Base-by-base conservation (phyloP, 2,888 invertebrate species). In the Trypoxylon attenuatum region DNA sequence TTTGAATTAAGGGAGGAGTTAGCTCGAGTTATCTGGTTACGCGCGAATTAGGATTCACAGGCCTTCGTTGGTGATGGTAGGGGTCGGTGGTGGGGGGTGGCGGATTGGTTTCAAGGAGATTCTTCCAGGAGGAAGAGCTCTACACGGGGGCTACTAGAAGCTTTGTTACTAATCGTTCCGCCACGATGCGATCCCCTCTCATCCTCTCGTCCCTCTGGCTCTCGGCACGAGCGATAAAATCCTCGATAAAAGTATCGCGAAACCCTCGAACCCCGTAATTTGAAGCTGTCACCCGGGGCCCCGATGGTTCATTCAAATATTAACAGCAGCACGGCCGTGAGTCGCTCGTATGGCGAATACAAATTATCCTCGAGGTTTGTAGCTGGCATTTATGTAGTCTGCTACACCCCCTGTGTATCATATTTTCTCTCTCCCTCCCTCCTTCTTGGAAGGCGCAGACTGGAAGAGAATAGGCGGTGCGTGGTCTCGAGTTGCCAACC, bases 401-500 rank as follows among this genome's bases (percentile, higher is more conserved):
- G 33, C n/a, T 33, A 13, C 13, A 33, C 33, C 21, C 41, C 2
- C 25, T 22, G 39, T 33, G 18, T 41, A 18, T 21, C 27, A n/a
- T 25, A 25, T 25, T 16, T 4, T 6, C n/a, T 27, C 46, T 22
- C 13, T 25, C 27, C 13, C 33, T 33, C 10, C 13, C n/a, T 13
- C 10, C 19, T n/a, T 13, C 42, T 22, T 10, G 23, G 19, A 16
- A 18, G n/a, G n/a, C n/a, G n/a, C n/a, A n/a, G 29, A 13, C 58
- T 59, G 64, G 61, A 62, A 58, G 81, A 77, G 71, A 81, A 82
- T 80, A 70, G 80, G 82, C 79, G 82, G 77, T 77, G 79, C 69
- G 33, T 33, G 78, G 79, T 78, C 70, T 69, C 73, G 56, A 56
- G 72, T 51, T 68, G n/a, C n/a, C 66, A 56, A 61, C 54, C 53